phyloP scores from a whole-genome alignment of 2,888 invertebrate species.

The Dromius quadrimaculatus region DNA sequence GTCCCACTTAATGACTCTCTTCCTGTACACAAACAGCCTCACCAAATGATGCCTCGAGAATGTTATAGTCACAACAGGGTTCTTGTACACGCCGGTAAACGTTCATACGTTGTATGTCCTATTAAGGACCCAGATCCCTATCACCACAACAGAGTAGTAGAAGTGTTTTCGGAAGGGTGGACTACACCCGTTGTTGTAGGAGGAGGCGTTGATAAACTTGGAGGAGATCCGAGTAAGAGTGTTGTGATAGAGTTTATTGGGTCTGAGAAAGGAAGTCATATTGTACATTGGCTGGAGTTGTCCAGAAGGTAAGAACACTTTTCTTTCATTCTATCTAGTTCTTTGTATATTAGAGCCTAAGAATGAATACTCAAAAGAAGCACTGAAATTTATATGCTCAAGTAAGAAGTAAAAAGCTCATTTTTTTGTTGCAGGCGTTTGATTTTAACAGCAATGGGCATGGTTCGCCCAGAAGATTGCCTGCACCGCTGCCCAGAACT shows the following conservation, averaged over 20 bases:
- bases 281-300: constrained; percentile 87
- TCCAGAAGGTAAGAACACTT: constrained; percentile 70
- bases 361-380: not conserved
- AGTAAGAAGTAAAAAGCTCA: not conserved
- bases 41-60: constrained; percentile 13
- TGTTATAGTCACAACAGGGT: constrained; percentile 83
- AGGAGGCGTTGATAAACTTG: constrained; percentile 68
- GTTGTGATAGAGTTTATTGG: constrained; percentile 85
- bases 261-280: constrained; percentile 80
- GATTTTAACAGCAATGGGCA: constrained; percentile 69
- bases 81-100: constrained; percentile 77
- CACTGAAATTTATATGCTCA: not conserved
- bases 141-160: constrained; percentile 75
- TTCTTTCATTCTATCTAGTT: not conserved
- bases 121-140: constrained; percentile 60
- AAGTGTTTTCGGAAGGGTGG: constrained; percentile 90
- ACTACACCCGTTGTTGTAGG: constrained; percentile 60
- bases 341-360: not conserved
- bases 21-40: constrained; percentile 5
- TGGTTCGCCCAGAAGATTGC: constrained; percentile 78
- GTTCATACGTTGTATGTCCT: constrained; percentile 73
- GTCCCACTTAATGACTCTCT: constrained; percentile 55
- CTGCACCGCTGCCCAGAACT: constrained; percentile 81
- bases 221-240: constrained; percentile 75
- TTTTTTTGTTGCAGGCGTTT: constrained; percentile 67